Evolutionary conservation across 2,888 invertebrate species (phyloP), one percentile per base, ranked within the genome.

Genomic region (Plebejus melissa): DNA sequence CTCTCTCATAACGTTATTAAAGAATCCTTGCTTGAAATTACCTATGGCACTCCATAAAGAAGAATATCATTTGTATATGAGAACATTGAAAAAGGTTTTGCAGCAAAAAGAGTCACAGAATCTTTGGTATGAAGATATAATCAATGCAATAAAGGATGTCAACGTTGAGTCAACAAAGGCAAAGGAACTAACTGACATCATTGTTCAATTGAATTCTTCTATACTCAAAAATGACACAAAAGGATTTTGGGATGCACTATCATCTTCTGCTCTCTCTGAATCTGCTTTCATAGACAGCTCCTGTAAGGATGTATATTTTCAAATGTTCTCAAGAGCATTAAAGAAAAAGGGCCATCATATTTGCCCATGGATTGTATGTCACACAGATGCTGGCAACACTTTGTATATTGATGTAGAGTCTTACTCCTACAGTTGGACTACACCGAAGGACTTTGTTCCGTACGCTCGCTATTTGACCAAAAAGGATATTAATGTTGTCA

Each of bases 111-210:
- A 95, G 80, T 94, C 94, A 28, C 92, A 94, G 78, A 95, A 94
- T 78, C 86, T 95, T 6, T 95, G 95, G 95, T 86, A 94, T 74
- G 95, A 95, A 77, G 95, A 95, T 81, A 92, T 95, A 76, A 86
- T 94, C 76, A 86, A 89, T 57, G 86, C 93, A 75, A 85, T 94
- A 46, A 85, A 90, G 76, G 90, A 92, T 79, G 94, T 94, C 5
- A 87, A 90, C 76, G 80, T 83, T 13, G 95, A 95, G 84, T 92
- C 94, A 11, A 79, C 87, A 69, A 90, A 90, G 82, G 94, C 94
- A 1, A 94, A 94, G 80, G 87, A 89, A 74, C 81, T 93, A 36
- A 93, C 91, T 74, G 91, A 93, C 81, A 85, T 88, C 41, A 82
- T 94, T 75, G 89, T 92, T 69, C 90, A 91, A 72, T 82, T 94